Evolutionary conservation across 2,888 invertebrate genomes (phyloP), one percentile per base, ranked within the genome.

Genomic region (Alsophila aescularia): DNA sequence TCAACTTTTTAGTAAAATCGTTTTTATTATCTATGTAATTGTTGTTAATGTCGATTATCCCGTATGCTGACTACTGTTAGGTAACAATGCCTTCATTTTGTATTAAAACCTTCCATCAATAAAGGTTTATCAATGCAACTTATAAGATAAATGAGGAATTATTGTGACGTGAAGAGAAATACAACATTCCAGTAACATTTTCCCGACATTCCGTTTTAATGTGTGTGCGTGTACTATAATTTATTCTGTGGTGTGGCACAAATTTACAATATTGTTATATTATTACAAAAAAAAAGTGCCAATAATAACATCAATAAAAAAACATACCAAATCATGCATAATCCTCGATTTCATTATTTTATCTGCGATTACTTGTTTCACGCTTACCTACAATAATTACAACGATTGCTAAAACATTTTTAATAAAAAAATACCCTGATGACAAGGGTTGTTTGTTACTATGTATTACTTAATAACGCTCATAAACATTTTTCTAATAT

Each of bases 401-500:
- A 21, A 24, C 15, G 14, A 9, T 35, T 13, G 35, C 15, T 35
- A 35, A 24, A 7, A 7, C 3, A 34, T 4, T 8, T 39, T 24
- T 24, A 21, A 39, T 9, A 27, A n/a, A 35, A 14, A 52, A 42
- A 32, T 31, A 42, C 44, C 47, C 21, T 13, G 9, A 37, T 13
- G 13, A 32, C 15, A 42, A 49, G 34, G 41, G 31, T 43, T 47
- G 12, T 57, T 52, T 18, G 35, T 44, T 51, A 65, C n/a, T 67
- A 61, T 67, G 67, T 61, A 48, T 55, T 21, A 21, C 41, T 12
- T 40, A 15, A 37, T 65, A 62, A 69, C 45, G 67, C 69, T 76
- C 73, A 70, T 72, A 57, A 69, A 69, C 59, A 53, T 75, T 77
- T 69, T 78, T 77, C 73, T 72, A 73, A 72, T 65, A 69, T 69